Base-by-base conservation (phyloP, 1,140 invertebrate species). In the Drosophila obscura region DNA sequence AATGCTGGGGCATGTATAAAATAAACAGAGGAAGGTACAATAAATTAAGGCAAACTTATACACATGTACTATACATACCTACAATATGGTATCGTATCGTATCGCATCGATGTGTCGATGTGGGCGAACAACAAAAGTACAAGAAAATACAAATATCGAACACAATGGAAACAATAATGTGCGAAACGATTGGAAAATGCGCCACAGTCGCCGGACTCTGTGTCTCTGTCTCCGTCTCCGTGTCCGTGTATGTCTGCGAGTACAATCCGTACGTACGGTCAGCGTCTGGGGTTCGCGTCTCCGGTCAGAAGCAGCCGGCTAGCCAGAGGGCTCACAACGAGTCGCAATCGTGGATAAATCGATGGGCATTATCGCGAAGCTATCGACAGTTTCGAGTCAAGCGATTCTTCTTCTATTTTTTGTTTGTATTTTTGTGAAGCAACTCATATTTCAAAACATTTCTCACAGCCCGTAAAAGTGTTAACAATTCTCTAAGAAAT, bases 101-200 rank as follows among this genome's bases (percentile, higher is more conserved):
- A 39, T 22, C 35, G 31, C 31, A 26, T 58, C 45, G 63, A 22
- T 60, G 48, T 65, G 55, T 49, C 56, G n/a, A n/a, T 61, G 51
- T 65, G 68, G 4, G 45, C 15, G 59, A 73, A 69, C 66, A 85
- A 85, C 71, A 87, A 78, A 82, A 75, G 74, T 78, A 87, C 74
- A 87, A 85, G 82, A 87, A 85, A 87, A 87, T 45, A 87, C 82
- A 87, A 87, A 87, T 87, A 87, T 88, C 83, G 82, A 88, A 87
- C 82, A 82, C 79, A 87, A 87, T 82, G 83, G 82, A 87, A 88
- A 88, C 83, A 88, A 88, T 83, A 88, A 83, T 75, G 83, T 88
- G 83, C 83, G 83, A 88, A 88, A 79, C 83, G 83, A 88, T 88
- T 88, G 83, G 83, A 88, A 79, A 75, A 88, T 78, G 75, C 83